A percentile compares a stretch with the other conserved stretches of the same genome.
These are phyloP conservation scores for Pseudoips prasinana DNA, from an alignment of 2,888 invertebrate genomes.

Conservation along the genomic window DNA sequence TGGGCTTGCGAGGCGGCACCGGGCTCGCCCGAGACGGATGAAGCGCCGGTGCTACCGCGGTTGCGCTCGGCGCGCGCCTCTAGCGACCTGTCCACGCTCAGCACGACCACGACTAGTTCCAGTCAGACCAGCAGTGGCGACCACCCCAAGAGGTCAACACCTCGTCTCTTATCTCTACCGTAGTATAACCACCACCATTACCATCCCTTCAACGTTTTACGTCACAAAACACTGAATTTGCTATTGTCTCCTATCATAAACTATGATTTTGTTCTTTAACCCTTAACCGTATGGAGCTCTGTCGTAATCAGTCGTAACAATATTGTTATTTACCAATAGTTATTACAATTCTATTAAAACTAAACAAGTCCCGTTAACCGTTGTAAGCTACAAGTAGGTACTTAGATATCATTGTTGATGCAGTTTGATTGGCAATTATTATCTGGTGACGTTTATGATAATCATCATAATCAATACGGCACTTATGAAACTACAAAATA, in stretches of 20 bases:
- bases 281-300: no score
- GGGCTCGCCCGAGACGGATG: conserved; percentile 64
- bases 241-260: no score
- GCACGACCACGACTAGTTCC: conserved; percentile 75
- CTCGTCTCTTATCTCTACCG: no score
- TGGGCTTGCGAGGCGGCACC: conserved; percentile 58
- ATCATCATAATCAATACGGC: conserved; percentile 15
- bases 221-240: conserved; percentile 18
- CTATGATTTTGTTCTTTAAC: no score
- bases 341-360: no score
- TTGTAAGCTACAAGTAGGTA: conserved; percentile 1
- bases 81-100: conserved; percentile 75
- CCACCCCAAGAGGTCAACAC: conserved; percentile 69
- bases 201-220: neutral
- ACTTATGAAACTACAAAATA: conserved; percentile 13
- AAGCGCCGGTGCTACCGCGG: conserved; percentile 66
- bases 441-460: conserved; percentile 21
- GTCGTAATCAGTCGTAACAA: no score
- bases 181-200: neutral
- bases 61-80: conserved; percentile 75
- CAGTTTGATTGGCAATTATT: conserved; percentile 8
- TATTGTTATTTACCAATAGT: no score
- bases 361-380: no score
- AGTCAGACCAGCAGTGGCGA: conserved; percentile 73
- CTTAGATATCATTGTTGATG: conserved; percentile 13